phyloP scores from a whole-genome alignment of 1,140 invertebrate species.

The Anagrus nilaparvatae region DNA sequence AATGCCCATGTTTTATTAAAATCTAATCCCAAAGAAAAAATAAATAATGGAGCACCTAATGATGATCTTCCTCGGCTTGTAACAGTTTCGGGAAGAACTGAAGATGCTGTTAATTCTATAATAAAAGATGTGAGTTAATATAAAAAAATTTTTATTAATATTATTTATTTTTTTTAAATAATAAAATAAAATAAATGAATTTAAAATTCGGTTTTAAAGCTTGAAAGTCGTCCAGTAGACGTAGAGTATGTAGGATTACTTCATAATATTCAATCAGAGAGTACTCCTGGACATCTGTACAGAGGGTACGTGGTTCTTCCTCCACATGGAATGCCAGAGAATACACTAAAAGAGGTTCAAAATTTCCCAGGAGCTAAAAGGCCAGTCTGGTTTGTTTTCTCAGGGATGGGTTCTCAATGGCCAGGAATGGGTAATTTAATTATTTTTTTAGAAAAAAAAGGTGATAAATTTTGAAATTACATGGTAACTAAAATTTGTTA shows the following conservation, averaged over 20 bases:
- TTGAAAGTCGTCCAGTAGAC: constrained; percentile 44
- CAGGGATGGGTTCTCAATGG: constrained; percentile 89
- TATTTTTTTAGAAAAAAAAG: no score
- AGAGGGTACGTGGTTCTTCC: constrained; percentile 47
- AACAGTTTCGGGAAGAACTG: constrained; percentile 54
- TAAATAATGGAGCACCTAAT: constrained; percentile 38
- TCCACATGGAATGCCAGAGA: constrained; percentile 33
- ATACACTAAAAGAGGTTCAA: constrained; percentile 40
- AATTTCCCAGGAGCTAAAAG: constrained; percentile 50
- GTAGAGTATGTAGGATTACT: constrained; percentile 46
- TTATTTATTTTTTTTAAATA: neutral
- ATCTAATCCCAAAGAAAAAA: constrained; percentile 43
- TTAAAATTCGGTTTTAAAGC: no score
- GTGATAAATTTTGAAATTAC: constrained; percentile 1
- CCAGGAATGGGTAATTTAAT: constrained; percentile 60
- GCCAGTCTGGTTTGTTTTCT: constrained; percentile 81
- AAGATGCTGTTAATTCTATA: constrained; percentile 59
- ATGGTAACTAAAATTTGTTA: neutral
- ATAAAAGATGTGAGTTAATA: constrained; percentile 48
- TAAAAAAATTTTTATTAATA: neutral
- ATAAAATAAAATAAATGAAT: neutral
- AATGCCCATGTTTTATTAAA: constrained; percentile 59
- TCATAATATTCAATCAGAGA: constrained; percentile 42
- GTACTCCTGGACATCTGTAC: constrained; percentile 51
- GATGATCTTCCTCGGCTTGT: constrained; percentile 54